Evolutionary conservation across 2,888 invertebrate species (phyloP), one percentile per base, ranked within the genome.

Genomic region (Pristionchus maxplancki): DNA sequence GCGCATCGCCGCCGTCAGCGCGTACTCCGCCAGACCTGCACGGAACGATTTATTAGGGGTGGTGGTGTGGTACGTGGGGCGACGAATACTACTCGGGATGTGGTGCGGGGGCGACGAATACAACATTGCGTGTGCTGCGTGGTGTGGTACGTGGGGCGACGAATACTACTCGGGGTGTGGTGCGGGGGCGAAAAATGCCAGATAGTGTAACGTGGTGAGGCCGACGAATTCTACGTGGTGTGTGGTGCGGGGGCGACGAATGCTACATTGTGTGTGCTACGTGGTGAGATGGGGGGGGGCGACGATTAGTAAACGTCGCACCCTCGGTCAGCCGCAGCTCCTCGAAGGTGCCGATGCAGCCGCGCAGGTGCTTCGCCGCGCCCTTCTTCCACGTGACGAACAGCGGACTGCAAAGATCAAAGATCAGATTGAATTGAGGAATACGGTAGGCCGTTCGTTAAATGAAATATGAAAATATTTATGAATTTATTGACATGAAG

Each of bases 341-440:
- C 13, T 17, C 31, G 58, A 87, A 87, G 28, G 87, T 87, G n/a
- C 87, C 99, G 95, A 99, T 99, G 96, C 99, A 99, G 86, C 99
- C 99, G 91, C 99, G 96, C 90, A 99, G 96, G 91, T 98, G 96
- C 95, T 97, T 97, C 95, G 98, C 98, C 95, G 97, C 97, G 87
- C 99, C 99, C 95, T 98, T 97, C 96, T 98, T 97, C 99, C 99
- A 99, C 90, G 99, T 99, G 92, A 99, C 99, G 96, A 99, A 99
- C 95, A 99, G 96, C 88, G 99, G 99, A 95, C 98, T 98, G 96
- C 90, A 96, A 96, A 94, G 78, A 90, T n/a, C n/a, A n/a, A n/a
- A n/a, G n/a, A n/a, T n/a, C n/a, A n/a, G n/a, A n/a, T n/a, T n/a
- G n/a, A n/a, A n/a, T n/a, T n/a, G n/a, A n/a, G n/a, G n/a, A n/a